A percentile compares a stretch with the other conserved stretches of the same genome.
Evolutionary conservation across 2,888 invertebrate genomes (phyloP).

Genomic region (Cerceris ruficornis): DNA sequence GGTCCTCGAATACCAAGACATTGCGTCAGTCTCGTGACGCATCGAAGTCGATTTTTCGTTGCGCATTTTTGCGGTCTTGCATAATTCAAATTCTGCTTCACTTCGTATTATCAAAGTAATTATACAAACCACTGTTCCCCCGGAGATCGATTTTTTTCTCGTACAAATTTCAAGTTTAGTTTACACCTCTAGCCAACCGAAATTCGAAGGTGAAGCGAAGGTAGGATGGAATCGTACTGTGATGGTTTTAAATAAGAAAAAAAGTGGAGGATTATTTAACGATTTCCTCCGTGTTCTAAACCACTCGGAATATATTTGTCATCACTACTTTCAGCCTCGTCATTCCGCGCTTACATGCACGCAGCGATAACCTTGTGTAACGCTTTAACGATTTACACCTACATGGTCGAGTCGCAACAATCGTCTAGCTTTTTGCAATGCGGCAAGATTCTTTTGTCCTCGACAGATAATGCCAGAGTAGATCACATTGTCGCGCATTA

Average conservation of each 20-base stretch:
- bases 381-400: slow-evolving; percentile 34
- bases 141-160: no score
- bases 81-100: no score
- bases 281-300: background rate
- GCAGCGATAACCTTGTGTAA: slow-evolving; percentile 31
- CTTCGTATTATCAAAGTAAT: background rate
- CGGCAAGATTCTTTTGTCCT: background rate
- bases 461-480: background rate
- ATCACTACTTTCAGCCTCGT: slow-evolving; percentile 35
- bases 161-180: no score
- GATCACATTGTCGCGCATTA: background rate
- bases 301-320: background rate
- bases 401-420: slow-evolving; percentile 21
- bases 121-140: background rate
- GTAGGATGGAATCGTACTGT: no score
- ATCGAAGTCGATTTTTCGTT: no score
- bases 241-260: background rate
- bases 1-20: background rate
- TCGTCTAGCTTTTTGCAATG: background rate
- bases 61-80: no score
- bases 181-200: no score
- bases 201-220: no score
- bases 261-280: background rate
- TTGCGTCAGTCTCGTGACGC: background rate
- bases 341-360: slow-evolving; percentile 13